These are phyloP conservation scores for Poeciliopsis turneri DNA, from an alignment of 2,797 vertebrate species.

Conservation along the genomic window DNA sequence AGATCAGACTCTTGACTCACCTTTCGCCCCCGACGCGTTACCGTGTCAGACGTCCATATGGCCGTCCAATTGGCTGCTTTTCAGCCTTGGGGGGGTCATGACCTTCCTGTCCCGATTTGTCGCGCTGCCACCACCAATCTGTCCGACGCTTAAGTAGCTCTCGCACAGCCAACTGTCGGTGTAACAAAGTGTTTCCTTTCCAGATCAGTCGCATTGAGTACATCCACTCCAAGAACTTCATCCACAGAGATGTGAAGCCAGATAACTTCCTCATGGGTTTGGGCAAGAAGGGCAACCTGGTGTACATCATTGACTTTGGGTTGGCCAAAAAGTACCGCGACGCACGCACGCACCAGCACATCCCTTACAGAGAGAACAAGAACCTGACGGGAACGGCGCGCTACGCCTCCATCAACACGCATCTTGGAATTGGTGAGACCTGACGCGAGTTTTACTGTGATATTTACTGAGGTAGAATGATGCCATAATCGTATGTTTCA, in stretches of 20 bases:
- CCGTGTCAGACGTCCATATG: slow-evolving; percentile 30
- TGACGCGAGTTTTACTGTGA: neutral
- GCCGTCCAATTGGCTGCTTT: slow-evolving; percentile 16
- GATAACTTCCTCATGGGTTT: slow-evolving; percentile 98
- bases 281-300: slow-evolving; percentile 96
- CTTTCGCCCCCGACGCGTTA: slow-evolving; percentile 36
- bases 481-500: neutral
- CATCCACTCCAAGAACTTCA: slow-evolving; percentile 99
- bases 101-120: slow-evolving; percentile 26
- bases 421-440: slow-evolving; percentile 92
- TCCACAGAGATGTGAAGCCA: slow-evolving; percentile 95
- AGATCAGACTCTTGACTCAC: slow-evolving; percentile 17
- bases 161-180: neutral
- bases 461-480: neutral
- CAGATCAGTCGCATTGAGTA: slow-evolving; percentile 98
- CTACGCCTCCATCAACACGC: slow-evolving; percentile 97
- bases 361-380: slow-evolving; percentile 98
- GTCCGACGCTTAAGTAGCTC: slow-evolving; percentile 6
- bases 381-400: slow-evolving; percentile 96
- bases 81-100: slow-evolving; percentile 22
- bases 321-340: slow-evolving; percentile 97
- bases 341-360: slow-evolving; percentile 96
- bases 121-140: slow-evolving; percentile 2
- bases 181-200: neutral
- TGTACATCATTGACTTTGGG: slow-evolving; percentile 98